These are phyloP conservation scores for Rhineura floridana DNA, from an alignment of 2,113 vertebrate species.

Conservation along the genomic window DNA sequence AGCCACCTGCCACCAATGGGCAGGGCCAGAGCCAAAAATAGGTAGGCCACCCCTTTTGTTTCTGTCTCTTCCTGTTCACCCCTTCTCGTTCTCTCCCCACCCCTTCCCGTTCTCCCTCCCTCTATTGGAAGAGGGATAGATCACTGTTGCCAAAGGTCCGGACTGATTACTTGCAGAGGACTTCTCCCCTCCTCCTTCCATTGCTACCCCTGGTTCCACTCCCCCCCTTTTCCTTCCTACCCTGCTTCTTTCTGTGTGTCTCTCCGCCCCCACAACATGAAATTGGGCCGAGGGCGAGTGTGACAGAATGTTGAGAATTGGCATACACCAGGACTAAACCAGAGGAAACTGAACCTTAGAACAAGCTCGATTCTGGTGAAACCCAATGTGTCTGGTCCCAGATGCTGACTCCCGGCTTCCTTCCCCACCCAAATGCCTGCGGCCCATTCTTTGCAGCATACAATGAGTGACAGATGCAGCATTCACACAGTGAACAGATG, in stretches of 20 bases:
- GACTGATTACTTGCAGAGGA: too few relatives aligned
- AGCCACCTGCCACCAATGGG: too few relatives aligned
- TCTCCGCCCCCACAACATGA: too few relatives aligned
- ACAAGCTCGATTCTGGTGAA: neutral
- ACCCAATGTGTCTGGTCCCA: neutral
- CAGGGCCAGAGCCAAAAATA: too few relatives aligned
- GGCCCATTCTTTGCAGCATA: neutral
- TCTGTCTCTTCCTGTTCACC: too few relatives aligned
- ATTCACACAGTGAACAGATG: neutral
- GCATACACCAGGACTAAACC: neutral
- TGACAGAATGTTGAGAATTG: neutral
- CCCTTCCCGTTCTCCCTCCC: too few relatives aligned
- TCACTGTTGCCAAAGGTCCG: too few relatives aligned
- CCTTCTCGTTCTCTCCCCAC: too few relatives aligned
- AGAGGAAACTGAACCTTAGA: neutral
- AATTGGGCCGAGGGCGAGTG: neutral
- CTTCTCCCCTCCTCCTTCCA: neutral
- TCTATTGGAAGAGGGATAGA: too few relatives aligned
- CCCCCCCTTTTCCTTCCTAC: neutral
- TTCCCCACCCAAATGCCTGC: neutral
- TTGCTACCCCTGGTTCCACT: too few relatives aligned
- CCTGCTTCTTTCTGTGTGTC: too few relatives aligned
- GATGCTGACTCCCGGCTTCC: neutral
- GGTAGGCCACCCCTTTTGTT: too few relatives aligned
- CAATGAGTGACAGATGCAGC: neutral